These are phyloP conservation scores for Xenopus borealis DNA, from an alignment of 2,113 vertebrate genomes.

Conservation along the genomic window DNA sequence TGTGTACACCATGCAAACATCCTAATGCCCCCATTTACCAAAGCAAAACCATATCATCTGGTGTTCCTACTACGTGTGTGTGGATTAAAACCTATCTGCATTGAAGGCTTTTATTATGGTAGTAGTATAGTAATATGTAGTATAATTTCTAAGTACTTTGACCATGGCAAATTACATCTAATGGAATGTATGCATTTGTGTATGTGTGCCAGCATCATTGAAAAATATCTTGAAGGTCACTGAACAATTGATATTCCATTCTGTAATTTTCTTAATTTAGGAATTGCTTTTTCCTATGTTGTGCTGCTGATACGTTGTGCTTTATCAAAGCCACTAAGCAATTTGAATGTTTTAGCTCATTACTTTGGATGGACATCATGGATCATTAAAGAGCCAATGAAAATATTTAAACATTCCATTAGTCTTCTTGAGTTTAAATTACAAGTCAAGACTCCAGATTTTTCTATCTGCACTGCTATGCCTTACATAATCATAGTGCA, in stretches of 20 bases:
- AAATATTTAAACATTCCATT: slow-evolving; percentile 20
- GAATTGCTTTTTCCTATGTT: slow-evolving; percentile 16
- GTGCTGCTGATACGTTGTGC: slow-evolving; percentile 2
- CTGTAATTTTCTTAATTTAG: background rate
- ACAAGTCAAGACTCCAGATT: slow-evolving; percentile 21
- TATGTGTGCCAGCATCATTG: background rate
- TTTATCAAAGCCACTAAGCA: background rate
- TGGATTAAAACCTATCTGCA: too few relatives aligned
- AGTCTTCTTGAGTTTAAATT: slow-evolving; percentile 9
- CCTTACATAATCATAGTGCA: slow-evolving; percentile 19
- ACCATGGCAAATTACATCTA: too few relatives aligned
- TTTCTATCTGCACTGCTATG: slow-evolving; percentile 41
- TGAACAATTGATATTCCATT: slow-evolving; percentile 3
- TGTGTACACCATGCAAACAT: too few relatives aligned
- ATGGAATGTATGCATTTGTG: too few relatives aligned
- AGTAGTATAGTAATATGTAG: too few relatives aligned
- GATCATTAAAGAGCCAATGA: slow-evolving; percentile 26
- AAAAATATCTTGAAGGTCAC: background rate
- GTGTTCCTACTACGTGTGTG: too few relatives aligned
- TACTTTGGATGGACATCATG: slow-evolving; percentile 29
- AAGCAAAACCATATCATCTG: too few relatives aligned
- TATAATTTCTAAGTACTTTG: too few relatives aligned
- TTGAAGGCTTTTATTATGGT: too few relatives aligned
- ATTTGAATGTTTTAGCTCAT: slow-evolving; percentile 5
- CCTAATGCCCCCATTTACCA: too few relatives aligned